Percentiles rank a stretch among this genome's conserved stretches.
These are phyloP conservation scores for Pedionomus torquatus DNA, from an alignment of 2,113 vertebrate species.

Conservation along the genomic window DNA sequence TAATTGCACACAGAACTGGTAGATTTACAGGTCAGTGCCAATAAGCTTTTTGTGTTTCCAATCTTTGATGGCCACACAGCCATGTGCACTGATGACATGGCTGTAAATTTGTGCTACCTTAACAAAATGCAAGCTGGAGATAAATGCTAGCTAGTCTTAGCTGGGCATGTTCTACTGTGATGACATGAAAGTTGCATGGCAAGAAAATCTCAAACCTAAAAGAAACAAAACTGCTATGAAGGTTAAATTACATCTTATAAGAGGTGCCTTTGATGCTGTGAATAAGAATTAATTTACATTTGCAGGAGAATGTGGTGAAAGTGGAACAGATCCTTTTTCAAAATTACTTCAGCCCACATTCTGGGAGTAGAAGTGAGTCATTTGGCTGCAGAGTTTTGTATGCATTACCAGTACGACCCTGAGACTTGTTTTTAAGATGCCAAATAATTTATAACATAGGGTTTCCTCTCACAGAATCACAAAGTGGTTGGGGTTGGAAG, in stretches of 20 bases:
- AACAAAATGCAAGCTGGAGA: background rate
- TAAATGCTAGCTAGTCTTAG: background rate
- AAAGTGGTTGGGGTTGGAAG: background rate
- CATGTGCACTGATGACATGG: background rate
- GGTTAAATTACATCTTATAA: background rate
- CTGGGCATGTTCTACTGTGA: background rate
- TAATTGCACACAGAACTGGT: background rate
- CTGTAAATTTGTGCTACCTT: background rate
- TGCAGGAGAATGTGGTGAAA: background rate
- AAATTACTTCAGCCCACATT: background rate
- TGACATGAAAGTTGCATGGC: background rate
- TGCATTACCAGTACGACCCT: background rate
- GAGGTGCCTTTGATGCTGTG: background rate
- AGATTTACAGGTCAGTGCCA: background rate
- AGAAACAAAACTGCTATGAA: background rate
- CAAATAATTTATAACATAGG: background rate
- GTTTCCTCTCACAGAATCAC: background rate
- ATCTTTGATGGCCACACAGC: background rate
- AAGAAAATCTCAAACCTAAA: background rate
- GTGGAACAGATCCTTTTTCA: background rate
- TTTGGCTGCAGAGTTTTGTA: background rate
- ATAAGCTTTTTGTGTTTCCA: background rate
- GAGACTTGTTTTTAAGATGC: background rate
- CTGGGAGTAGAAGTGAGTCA: background rate
- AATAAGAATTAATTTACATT: constrained; percentile 8